Evolutionary conservation across 2,888 invertebrate genomes (phyloP), one percentile per base, ranked within the genome.

Genomic region (Coleophora deauratella): DNA sequence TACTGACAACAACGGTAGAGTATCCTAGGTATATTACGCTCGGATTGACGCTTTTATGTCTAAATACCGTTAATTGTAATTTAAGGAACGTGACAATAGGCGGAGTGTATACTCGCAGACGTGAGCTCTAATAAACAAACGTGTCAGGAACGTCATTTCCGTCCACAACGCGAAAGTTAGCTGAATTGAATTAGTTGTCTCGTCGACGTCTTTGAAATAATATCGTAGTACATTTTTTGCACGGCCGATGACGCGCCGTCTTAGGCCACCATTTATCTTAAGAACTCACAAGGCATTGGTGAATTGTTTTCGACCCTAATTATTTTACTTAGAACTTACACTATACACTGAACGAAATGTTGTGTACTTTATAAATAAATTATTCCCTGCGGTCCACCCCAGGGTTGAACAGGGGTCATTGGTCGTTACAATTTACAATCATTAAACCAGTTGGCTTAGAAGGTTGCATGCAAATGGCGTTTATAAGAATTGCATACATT

Each of bases 71-170:
- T 47, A 44, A 21, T 21, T 55, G 51, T 57, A 49, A 58, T 72
- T 67, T 68, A 48, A 44, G 49, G 68, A 70, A 80, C 80, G 81
- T 80, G 81, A 76, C 71, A 68, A 70, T 72, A 61, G 35, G 37
- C 28, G 47, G 54, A 66, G 63, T 60, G 55, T 50, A 46, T 52
- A 48, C 46, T 45, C 47, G 32, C 49, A 72, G 21, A 21, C 72
- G 69, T 74, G 71, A 60, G 62, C 57, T 66, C 67, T 55, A n/a
- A 51, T 53, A 57, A 61, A 59, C 57, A 60, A 62, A 78, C 76
- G 73, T 78, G 76, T 58, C 49, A 21, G 21, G 21, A 49, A 47
- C 43, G 43, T 50, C 43, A 45, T 51, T 42, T 41, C 33, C 50
- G 50, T 48, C 39, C 9, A 31, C 31, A 50, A 52, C 6, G 6